These are phyloP conservation scores for Crematogaster levior DNA, from an alignment of 2,888 invertebrate species.

Conservation along the genomic window DNA sequence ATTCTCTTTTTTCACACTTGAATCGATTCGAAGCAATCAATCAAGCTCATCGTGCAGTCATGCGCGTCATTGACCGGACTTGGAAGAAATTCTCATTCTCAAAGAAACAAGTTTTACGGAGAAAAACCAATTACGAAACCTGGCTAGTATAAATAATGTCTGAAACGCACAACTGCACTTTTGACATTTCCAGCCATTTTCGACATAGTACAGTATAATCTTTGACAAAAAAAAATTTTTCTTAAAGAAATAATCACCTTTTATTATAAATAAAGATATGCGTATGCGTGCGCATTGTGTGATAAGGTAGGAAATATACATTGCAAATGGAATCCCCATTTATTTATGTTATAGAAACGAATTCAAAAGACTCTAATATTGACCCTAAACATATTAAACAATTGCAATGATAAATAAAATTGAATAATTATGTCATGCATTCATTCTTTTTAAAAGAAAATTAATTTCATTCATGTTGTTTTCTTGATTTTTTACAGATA, in stretches of 20 bases:
- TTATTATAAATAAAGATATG: neutral
- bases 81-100: conserved; percentile 16
- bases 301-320: too few relatives aligned
- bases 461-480: neutral
- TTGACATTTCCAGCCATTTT: conserved; percentile 1
- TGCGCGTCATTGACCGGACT: conserved; percentile 20
- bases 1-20: conserved; percentile 12
- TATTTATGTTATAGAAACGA: neutral
- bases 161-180: conserved; percentile 13
- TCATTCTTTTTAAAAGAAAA: neutral
- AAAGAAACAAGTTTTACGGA: neutral
- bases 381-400: neutral
- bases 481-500: conserved; percentile 6
- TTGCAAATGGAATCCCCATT: neutral
- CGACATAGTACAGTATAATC: too few relatives aligned
- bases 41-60: conserved; percentile 32
- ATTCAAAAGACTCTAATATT: neutral
- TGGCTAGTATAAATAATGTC: conserved; percentile 7
- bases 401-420: neutral
- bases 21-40: conserved; percentile 33
- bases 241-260: neutral
- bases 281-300: too few relatives aligned
- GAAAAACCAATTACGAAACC: conserved; percentile 39
- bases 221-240: neutral
- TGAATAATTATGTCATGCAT: too few relatives aligned